phyloP scores from a whole-genome alignment of 2,797 vertebrate species.

The Pangasius djambal region DNA sequence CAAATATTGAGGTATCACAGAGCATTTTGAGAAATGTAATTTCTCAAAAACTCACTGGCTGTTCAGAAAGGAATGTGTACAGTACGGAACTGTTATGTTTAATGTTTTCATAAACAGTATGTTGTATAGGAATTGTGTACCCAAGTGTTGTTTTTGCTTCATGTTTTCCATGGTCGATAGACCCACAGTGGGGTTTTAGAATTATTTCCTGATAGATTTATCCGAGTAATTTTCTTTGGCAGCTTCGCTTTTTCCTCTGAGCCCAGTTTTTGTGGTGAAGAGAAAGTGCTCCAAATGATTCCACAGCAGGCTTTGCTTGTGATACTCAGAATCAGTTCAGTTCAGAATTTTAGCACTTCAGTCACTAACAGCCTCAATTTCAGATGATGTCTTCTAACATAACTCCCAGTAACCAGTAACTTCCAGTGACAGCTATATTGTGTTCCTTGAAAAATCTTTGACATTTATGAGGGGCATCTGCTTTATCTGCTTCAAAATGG shows the following conservation, averaged over 20 bases:
- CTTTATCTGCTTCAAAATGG: not conserved
- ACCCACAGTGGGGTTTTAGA: constrained; percentile 45
- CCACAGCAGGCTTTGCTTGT: constrained; percentile 35
- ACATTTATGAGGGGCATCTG: not conserved
- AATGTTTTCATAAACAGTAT: not conserved
- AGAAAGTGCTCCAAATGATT: constrained; percentile 53
- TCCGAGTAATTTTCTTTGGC: constrained; percentile 63
- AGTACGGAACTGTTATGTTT: not conserved
- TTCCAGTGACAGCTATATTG: not conserved
- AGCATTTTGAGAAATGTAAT: not conserved
- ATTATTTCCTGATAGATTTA: constrained; percentile 60
- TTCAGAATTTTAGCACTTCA: constrained; percentile 31
- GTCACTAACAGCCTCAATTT: constrained; percentile 33
- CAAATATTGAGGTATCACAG: constrained; percentile 3
- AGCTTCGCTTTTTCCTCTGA: constrained; percentile 44
- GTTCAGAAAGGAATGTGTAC: not conserved
- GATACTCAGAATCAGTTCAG: constrained; percentile 37
- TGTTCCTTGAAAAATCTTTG: not conserved
- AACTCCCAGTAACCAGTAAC: constrained; percentile 1
- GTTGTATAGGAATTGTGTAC: constrained; percentile 10
- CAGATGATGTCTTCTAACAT: constrained; percentile 11
- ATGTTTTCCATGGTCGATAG: constrained; percentile 35
- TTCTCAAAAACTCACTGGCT: not conserved
- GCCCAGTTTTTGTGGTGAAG: constrained; percentile 60
- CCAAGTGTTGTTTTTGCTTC: constrained; percentile 31